A percentile compares a stretch with the other conserved stretches of the same genome.
Evolutionary conservation across 2,888 invertebrate species (phyloP).

Genomic region (Corythucha ciliata): DNA sequence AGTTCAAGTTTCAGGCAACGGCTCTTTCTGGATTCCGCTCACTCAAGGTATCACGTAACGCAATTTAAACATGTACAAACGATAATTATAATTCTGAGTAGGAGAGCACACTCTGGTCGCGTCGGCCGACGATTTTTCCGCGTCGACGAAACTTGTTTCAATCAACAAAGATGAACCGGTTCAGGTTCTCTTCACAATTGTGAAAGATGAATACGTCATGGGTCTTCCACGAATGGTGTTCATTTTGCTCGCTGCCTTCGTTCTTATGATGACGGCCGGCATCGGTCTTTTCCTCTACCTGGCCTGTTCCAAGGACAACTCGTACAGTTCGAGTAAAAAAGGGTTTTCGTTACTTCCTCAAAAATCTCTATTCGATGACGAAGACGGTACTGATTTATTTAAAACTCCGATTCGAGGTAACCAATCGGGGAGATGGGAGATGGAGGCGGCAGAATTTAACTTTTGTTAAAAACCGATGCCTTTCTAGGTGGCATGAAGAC

Average conservation of each 20-base stretch:
- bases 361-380: constrained; percentile 45
- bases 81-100: constrained; percentile 15
- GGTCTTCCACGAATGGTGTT: constrained; percentile 70
- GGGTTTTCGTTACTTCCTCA: constrained; percentile 52
- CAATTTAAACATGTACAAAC: neutral
- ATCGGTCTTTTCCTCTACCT: constrained; percentile 30
- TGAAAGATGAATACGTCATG: constrained; percentile 55
- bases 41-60: constrained; percentile 40
- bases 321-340: constrained; percentile 6
- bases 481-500: constrained; percentile 16
- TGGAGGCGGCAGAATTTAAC: neutral
- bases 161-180: constrained; percentile 43
- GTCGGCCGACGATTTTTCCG: constrained; percentile 51
- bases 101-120: constrained; percentile 45
- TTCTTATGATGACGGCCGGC: constrained; percentile 28
- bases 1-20: constrained; percentile 42
- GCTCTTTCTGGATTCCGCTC: constrained; percentile 46
- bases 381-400: constrained; percentile 46
- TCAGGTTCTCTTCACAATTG: constrained; percentile 58
- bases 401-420: constrained; percentile 41
- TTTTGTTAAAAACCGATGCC: neutral
- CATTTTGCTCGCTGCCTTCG: constrained; percentile 60
- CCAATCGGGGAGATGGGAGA: neutral
- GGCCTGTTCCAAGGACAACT: constrained; percentile 22
- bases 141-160: constrained; percentile 46